These are phyloP conservation scores for Archips xylosteana DNA, from an alignment of 2,888 invertebrate genomes.

Conservation along the genomic window DNA sequence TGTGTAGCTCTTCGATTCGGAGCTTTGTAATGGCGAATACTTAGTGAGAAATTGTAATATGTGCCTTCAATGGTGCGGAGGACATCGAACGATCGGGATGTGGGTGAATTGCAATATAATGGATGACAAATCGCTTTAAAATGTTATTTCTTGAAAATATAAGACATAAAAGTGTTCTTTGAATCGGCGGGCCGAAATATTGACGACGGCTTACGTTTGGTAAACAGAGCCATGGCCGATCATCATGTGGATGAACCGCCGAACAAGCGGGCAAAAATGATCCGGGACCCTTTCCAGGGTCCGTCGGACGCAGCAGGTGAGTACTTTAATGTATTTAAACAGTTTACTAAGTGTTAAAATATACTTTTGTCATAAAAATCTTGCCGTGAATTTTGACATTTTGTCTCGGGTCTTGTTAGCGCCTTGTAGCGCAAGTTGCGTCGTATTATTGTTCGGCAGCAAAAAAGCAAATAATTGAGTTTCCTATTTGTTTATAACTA, in stretches of 20 bases:
- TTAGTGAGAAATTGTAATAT: conserved; percentile 89
- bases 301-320: conserved; percentile 93
- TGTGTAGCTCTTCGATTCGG: conserved; percentile 89
- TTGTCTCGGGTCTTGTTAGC: conserved; percentile 42
- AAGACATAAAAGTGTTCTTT: conserved; percentile 84
- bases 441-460: conserved; percentile 36
- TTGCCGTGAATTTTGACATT: conserved; percentile 61
- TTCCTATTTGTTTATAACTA: conserved; percentile 65
- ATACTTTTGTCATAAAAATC: conserved; percentile 79
- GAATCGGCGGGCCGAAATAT: conserved; percentile 86
- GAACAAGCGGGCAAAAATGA: conserved; percentile 97
- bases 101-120: conserved; percentile 86
- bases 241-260: conserved; percentile 98
- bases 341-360: conserved; percentile 69
- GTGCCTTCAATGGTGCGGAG: conserved; percentile 91
- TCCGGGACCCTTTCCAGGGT: conserved; percentile 93
- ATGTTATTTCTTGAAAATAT: conserved; percentile 83
- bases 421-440: conserved; percentile 41
- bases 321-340: conserved; percentile 75
- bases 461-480: conserved; percentile 17
- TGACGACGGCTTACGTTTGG: conserved; percentile 88
- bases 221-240: conserved; percentile 95
- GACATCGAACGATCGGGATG: conserved; percentile 89
- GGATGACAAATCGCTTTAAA: conserved; percentile 84
- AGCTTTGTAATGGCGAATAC: conserved; percentile 93